Evolutionary conservation across 2,113 vertebrate species (phyloP).

Genomic region (Egretta garzetta): DNA sequence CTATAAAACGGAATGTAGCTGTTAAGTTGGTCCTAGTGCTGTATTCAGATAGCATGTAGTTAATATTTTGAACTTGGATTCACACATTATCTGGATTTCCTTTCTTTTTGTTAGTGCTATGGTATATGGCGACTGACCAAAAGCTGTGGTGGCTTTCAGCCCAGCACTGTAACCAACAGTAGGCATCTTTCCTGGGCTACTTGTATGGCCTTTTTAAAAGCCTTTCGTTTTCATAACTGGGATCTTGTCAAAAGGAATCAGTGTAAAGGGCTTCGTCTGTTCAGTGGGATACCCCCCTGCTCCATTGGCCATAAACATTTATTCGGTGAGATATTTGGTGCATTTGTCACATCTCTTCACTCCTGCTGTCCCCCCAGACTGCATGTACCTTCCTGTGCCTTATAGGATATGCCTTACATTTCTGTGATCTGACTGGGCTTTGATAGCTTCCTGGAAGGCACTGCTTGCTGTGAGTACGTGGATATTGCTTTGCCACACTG

Average conservation of each 20-base stretch:
- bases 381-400: fast-evolving
- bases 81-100: neutral
- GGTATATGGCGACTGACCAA: neutral
- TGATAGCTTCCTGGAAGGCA: neutral
- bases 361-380: neutral
- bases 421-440: neutral
- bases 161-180: neutral
- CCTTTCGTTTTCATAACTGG: neutral
- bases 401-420: neutral
- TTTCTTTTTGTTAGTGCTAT: neutral
- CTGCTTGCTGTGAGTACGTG: neutral
- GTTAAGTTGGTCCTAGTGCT: neutral
- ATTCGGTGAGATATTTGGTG: neutral
- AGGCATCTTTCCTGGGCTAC: neutral
- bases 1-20: neutral
- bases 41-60: neutral
- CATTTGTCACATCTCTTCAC: neutral
- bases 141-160: neutral
- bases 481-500: neutral
- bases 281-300: neutral
- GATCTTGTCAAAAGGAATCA: neutral
- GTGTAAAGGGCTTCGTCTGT: neutral
- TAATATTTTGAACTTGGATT: neutral
- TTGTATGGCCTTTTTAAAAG: neutral
- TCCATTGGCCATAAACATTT: neutral